These are phyloP conservation scores for Nipponia nippon DNA, from an alignment of 2,113 vertebrate species.

Conservation along the genomic window DNA sequence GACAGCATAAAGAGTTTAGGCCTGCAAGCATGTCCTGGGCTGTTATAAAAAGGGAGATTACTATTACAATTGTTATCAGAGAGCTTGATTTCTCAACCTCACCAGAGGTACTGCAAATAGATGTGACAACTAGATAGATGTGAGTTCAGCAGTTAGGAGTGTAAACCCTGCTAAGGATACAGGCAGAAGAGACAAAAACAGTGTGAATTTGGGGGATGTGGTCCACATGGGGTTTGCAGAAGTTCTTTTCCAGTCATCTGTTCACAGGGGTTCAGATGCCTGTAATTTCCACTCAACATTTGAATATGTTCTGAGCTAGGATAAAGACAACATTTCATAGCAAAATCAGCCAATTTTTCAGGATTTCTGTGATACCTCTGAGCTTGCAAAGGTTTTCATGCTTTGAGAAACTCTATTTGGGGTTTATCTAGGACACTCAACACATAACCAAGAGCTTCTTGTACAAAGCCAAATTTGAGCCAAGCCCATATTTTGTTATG, in stretches of 20 bases:
- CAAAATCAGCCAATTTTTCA: neutral
- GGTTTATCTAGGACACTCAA: neutral
- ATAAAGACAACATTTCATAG: neutral
- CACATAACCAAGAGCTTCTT: neutral
- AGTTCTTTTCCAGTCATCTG: neutral
- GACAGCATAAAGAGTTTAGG: neutral
- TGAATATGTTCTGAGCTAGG: neutral
- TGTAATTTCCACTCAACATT: neutral
- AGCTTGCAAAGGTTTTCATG: neutral
- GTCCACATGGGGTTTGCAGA: neutral
- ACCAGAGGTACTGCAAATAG: neutral
- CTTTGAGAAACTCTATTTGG: neutral
- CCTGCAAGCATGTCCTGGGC: neutral
- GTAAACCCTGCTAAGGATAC: neutral
- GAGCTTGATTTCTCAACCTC: neutral
- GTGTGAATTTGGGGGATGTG: neutral
- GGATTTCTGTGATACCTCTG: neutral
- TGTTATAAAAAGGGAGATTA: neutral
- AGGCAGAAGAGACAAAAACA: neutral
- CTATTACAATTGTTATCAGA: neutral
- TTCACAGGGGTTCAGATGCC: neutral
- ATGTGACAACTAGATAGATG: neutral
- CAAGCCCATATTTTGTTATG: neutral
- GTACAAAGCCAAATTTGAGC: neutral
- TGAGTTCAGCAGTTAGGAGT: neutral